Conservation (phyloP, 2,888 invertebrate species). For the Brachypterus glaber region DNA sequence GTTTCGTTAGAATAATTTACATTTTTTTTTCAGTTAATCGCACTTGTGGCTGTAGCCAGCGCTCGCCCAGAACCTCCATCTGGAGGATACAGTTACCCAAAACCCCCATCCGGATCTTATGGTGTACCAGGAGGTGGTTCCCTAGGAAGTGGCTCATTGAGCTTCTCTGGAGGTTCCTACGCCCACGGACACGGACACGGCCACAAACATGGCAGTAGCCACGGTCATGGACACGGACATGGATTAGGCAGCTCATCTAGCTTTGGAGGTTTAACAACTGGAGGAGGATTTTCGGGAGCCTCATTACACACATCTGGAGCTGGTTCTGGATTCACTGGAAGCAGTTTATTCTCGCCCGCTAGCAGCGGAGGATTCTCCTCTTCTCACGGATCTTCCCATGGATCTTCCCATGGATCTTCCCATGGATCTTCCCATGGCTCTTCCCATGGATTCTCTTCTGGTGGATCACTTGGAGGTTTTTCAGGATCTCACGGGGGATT, state of each 20-base stretch:
- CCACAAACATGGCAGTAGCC: conserved; percentile 22
- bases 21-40: neutral
- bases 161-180: conserved; percentile 21
- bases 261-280: conserved; percentile 6
- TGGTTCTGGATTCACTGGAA: neutral
- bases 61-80: conserved; percentile 2
- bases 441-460: conserved; percentile 6
- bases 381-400: neutral
- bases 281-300: neutral
- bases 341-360: neutral
- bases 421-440: conserved; percentile 18
- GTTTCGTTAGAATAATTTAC: too few relatives aligned
- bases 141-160: conserved; percentile 22
- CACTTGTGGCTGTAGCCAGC: neutral
- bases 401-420: neutral
- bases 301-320: neutral
- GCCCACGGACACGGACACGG: conserved; percentile 21
- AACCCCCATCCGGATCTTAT: conserved; percentile 32
- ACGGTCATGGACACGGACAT: conserved; percentile 21
- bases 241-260: conserved; percentile 12
- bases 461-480: conserved; percentile 8
- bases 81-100: conserved; percentile 1
- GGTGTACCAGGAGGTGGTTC: conserved; percentile 31
- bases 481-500: conserved; percentile 3
- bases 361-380: too few relatives aligned